These are phyloP conservation scores for Caenorhabditis auriculariae DNA, from an alignment of 2,888 invertebrate species.

Conservation along the genomic window DNA sequence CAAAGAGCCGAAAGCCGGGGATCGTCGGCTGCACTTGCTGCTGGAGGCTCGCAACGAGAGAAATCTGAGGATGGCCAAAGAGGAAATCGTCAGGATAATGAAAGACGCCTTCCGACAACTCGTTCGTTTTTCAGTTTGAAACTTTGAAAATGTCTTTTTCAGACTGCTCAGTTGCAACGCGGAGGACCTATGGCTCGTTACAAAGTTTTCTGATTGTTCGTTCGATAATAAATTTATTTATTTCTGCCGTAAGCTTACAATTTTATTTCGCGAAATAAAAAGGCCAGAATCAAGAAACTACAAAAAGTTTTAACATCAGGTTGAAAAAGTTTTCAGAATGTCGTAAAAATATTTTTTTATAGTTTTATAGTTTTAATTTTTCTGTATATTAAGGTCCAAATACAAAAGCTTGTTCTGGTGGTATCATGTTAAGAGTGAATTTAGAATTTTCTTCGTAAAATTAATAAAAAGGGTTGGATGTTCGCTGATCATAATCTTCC, in stretches of 20 bases:
- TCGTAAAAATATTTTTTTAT: no score
- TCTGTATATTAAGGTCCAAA: no score
- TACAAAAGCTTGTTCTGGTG: no score
- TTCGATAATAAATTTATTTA: not conserved
- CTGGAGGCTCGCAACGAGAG: constrained; percentile 73
- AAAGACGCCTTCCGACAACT: constrained; percentile 94
- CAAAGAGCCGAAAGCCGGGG: constrained; percentile 69
- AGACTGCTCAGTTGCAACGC: constrained; percentile 24
- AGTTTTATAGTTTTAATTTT: no score
- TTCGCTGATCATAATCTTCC: no score
- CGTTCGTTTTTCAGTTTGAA: constrained; percentile 36
- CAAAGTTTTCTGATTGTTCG: constrained; percentile 10
- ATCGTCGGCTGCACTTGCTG: constrained; percentile 25
- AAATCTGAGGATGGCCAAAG: constrained; percentile 91
- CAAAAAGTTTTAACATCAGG: no score
- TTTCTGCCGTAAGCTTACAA: not conserved
- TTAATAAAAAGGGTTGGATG: no score
- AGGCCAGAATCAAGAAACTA: no score
- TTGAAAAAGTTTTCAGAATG: no score
- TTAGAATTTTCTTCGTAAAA: no score
- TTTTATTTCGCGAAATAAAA: no score
- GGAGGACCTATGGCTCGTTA: constrained; percentile 27
- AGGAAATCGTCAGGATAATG: constrained; percentile 93
- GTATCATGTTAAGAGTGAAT: no score
- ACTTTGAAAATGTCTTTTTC: constrained; percentile 1